These are phyloP conservation scores for Peucedramus taeniatus DNA, from an alignment of 2,113 vertebrate species.

Conservation along the genomic window DNA sequence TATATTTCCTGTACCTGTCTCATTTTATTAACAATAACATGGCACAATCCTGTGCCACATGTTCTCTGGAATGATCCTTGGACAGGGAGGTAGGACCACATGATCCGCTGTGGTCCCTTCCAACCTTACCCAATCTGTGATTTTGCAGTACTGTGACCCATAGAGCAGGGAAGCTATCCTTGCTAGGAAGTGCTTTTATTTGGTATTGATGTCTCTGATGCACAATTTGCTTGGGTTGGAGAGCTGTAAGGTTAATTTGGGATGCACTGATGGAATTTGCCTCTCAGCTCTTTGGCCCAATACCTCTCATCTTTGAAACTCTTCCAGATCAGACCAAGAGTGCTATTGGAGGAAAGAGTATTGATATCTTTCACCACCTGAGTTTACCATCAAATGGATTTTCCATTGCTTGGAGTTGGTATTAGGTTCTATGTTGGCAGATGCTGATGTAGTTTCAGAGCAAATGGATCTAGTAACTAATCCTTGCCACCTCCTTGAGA, in stretches of 20 bases:
- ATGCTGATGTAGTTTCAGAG: neutral
- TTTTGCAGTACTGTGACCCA: neutral
- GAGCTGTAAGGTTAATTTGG: neutral
- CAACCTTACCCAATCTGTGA: neutral
- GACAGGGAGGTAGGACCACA: neutral
- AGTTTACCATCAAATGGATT: neutral
- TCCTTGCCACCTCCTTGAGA: neutral
- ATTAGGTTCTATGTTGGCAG: neutral
- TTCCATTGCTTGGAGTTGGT: neutral
- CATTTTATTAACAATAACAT: neutral
- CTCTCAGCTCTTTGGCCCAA: neutral
- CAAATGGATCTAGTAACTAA: constrained; percentile 9
- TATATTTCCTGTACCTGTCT: neutral
- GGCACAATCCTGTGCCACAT: neutral
- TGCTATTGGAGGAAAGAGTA: neutral
- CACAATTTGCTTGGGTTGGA: neutral
- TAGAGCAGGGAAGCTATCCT: neutral
- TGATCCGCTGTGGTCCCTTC: neutral
- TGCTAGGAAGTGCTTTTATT: neutral
- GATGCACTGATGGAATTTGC: neutral
- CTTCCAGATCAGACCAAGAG: neutral
- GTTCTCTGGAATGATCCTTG: neutral
- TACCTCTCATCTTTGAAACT: neutral
- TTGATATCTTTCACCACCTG: neutral
- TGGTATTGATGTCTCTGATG: neutral